phyloP scores from a whole-genome alignment of 2,888 invertebrate genomes.

The Eugnorisma glareosa region DNA sequence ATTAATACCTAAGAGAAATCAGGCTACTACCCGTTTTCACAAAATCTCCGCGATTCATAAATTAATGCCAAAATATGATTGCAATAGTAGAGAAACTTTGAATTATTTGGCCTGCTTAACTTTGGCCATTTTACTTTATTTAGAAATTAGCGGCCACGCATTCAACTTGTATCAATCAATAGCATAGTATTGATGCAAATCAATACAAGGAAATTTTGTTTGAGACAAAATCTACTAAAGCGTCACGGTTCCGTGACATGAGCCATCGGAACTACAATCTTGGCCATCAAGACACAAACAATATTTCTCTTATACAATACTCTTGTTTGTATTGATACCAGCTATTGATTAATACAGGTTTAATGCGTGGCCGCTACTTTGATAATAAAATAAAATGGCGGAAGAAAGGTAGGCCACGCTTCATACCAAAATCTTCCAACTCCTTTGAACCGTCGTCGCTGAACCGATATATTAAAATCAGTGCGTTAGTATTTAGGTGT shows the following conservation, averaged over 20 bases:
- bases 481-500: neutral
- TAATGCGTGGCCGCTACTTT: neutral
- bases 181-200: neutral
- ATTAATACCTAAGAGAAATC: slow-evolving; percentile 11
- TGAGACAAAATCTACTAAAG: neutral
- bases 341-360: too few relatives aligned
- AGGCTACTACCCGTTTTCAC: neutral
- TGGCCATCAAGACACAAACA: too few relatives aligned
- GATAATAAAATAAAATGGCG: neutral
- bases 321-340: too few relatives aligned
- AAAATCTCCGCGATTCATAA: neutral
- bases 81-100: neutral
- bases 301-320: too few relatives aligned
- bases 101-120: neutral
- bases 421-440: neutral
- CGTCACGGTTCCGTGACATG: neutral
- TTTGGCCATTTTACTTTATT: neutral
- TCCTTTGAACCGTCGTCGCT: neutral
- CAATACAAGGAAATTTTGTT: neutral
- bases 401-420: neutral
- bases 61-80: neutral
- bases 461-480: neutral
- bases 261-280: neutral
- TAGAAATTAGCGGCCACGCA: neutral
- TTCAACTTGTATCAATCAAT: neutral